Conservation (phyloP, 2,888 invertebrate species). For the Pandemis cinnamomeana region DNA sequence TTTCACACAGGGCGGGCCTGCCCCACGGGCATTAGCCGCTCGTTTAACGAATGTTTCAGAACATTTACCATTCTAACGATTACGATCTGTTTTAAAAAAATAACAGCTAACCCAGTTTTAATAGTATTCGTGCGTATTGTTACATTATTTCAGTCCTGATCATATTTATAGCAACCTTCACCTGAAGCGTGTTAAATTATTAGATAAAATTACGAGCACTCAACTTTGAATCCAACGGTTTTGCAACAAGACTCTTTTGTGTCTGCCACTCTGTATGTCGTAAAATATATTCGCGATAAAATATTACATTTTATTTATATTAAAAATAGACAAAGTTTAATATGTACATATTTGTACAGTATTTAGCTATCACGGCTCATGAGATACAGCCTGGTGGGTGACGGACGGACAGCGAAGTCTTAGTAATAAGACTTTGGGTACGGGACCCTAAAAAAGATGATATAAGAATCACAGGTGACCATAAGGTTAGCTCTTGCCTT, state of each 20-base stretch:
- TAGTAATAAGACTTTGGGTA: too few relatives aligned
- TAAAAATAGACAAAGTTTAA: constrained; percentile 2
- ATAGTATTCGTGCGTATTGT: constrained; percentile 7
- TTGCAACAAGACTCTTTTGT: not conserved
- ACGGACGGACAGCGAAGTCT: too few relatives aligned
- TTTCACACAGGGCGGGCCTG: constrained; percentile 76
- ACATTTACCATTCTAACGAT: constrained; percentile 63
- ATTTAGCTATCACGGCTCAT: too few relatives aligned
- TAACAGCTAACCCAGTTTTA: constrained; percentile 16
- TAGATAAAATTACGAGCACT: constrained; percentile 12
- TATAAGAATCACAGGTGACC: too few relatives aligned
- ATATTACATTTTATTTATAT: constrained; percentile 8
- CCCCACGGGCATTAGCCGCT: constrained; percentile 67
- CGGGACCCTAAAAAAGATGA: too few relatives aligned
- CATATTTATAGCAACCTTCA: constrained; percentile 20
- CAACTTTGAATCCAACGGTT: not conserved
- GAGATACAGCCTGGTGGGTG: too few relatives aligned
- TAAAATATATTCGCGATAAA: constrained; percentile 18
- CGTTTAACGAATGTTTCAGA: constrained; percentile 62
- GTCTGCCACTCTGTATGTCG: not conserved
- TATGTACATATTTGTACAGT: too few relatives aligned
- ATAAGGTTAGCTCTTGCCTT: too few relatives aligned
- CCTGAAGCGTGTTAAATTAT: constrained; percentile 22
- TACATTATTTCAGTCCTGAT: not conserved
- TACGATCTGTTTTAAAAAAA: constrained; percentile 56